phyloP scores from a whole-genome alignment of 2,888 invertebrate genomes.

The Andrena marginata region DNA sequence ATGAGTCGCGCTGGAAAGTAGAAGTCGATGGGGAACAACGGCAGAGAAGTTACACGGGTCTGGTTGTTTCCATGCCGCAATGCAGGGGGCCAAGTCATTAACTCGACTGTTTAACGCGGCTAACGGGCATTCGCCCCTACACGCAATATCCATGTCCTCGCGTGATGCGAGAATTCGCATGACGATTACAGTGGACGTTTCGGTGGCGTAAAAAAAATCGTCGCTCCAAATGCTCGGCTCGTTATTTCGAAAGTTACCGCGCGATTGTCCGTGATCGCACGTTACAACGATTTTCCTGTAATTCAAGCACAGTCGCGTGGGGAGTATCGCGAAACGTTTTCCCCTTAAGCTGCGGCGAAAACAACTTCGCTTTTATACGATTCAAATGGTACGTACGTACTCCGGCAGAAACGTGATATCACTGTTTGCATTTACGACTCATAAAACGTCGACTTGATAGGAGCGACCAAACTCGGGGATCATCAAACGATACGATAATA shows the following conservation, averaged over 20 bases:
- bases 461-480: neutral
- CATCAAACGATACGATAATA: slow-evolving; percentile 1
- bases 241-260: too few species aligned
- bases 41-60: slow-evolving; percentile 12
- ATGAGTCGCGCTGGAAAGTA: neutral
- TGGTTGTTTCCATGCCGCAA: slow-evolving; percentile 57
- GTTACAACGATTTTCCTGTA: neutral
- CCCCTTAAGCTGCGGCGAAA: neutral
- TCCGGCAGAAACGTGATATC: neutral
- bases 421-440: slow-evolving; percentile 18
- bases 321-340: neutral
- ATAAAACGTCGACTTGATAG: slow-evolving; percentile 14
- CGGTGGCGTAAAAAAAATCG: neutral
- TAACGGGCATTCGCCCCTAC: slow-evolving; percentile 20
- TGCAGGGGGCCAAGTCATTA: slow-evolving; percentile 59
- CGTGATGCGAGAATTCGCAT: slow-evolving; percentile 41
- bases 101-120: slow-evolving; percentile 3
- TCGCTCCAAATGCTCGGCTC: too few species aligned
- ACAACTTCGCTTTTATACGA: neutral
- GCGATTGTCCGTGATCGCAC: neutral
- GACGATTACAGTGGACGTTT: slow-evolving; percentile 23
- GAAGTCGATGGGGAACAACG: neutral
- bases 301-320: neutral
- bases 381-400: neutral
- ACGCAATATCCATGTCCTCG: slow-evolving; percentile 46